phyloP scores from a whole-genome alignment of 1,140 invertebrate genomes.

The Halyomorpha halys region DNA sequence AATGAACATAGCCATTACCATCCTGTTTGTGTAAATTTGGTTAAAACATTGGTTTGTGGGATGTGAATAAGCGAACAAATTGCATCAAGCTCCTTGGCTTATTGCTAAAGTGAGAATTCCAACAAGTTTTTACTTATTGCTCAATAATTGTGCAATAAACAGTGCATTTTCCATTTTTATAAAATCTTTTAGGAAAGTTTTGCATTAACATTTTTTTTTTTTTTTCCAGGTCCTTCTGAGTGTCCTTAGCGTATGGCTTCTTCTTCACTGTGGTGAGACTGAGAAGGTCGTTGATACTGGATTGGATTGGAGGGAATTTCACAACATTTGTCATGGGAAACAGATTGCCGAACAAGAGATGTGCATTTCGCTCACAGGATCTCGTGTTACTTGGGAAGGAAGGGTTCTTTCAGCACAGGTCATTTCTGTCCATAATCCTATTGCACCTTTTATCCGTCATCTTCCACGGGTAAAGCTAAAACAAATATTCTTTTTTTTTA shows the following conservation, averaged over 20 bases:
- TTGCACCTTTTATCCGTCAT: conserved; percentile 34
- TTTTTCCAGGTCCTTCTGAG: neutral
- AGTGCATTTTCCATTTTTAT: too few species aligned
- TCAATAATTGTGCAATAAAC: too few species aligned
- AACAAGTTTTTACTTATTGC: too few species aligned
- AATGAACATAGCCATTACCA: too few species aligned
- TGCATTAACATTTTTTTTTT: too few species aligned
- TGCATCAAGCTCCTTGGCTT: too few species aligned
- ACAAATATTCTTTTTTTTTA: neutral
- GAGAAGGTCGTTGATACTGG: neutral
- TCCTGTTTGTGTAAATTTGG: too few species aligned
- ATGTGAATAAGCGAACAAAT: too few species aligned
- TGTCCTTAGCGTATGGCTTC: neutral
- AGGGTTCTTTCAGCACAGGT: conserved; percentile 55
- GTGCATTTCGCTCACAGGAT: conserved; percentile 54
- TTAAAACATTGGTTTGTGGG: too few species aligned
- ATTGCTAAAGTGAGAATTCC: too few species aligned
- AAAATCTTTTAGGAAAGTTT: too few species aligned
- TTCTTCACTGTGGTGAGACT: neutral
- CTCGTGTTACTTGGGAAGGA: conserved; percentile 58
- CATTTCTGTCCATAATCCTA: conserved; percentile 48
- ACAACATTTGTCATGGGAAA: neutral
- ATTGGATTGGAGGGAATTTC: neutral
- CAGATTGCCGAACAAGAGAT: conserved; percentile 45
- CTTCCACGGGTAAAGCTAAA: conserved; percentile 22